Evolutionary conservation across 2,888 invertebrate species (phyloP).

Genomic region (Caenorhabditis parvicauda): DNA sequence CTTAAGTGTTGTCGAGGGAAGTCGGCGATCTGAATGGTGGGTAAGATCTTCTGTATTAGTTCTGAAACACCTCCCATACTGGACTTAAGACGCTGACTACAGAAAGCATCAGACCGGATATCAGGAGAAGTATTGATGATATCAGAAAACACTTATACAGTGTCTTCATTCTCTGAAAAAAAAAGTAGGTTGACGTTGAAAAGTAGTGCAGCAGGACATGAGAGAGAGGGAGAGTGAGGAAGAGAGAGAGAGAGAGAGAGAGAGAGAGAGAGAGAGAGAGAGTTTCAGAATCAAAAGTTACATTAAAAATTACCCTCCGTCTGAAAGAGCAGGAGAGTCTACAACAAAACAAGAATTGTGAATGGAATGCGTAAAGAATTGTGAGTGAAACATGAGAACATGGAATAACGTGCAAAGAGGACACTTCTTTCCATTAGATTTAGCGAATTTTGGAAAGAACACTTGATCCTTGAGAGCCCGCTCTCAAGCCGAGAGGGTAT

Average conservation of each 20-base stretch:
- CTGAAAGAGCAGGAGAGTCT: background rate
- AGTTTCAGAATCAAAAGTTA: slow-evolving; percentile 8
- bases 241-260: background rate
- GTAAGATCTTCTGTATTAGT: background rate
- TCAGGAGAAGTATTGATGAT: slow-evolving; percentile 37
- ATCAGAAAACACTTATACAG: slow-evolving; percentile 39
- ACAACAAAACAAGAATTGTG: slow-evolving; percentile 7
- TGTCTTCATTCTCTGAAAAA: slow-evolving; percentile 13
- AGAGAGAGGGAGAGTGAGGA: background rate
- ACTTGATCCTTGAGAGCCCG: no score
- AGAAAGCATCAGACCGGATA: slow-evolving; percentile 37
- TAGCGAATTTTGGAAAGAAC: background rate
- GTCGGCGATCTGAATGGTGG: slow-evolving; percentile 27
- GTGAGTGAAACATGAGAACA: background rate
- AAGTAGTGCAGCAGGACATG: background rate
- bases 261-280: slow-evolving; percentile 2
- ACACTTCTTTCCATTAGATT: background rate
- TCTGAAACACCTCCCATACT: slow-evolving; percentile 37
- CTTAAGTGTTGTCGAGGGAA: slow-evolving; percentile 27
- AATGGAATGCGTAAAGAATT: background rate
- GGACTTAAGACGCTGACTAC: slow-evolving; percentile 39
- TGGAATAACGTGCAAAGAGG: background rate
- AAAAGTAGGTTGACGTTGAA: background rate
- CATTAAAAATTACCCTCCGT: slow-evolving; percentile 17
- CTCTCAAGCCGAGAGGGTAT: no score